A percentile compares a stretch with the other conserved stretches of the same genome.
Conservation (phyloP, 2,113 vertebrate genomes). For the Percina caprodes region DNA sequence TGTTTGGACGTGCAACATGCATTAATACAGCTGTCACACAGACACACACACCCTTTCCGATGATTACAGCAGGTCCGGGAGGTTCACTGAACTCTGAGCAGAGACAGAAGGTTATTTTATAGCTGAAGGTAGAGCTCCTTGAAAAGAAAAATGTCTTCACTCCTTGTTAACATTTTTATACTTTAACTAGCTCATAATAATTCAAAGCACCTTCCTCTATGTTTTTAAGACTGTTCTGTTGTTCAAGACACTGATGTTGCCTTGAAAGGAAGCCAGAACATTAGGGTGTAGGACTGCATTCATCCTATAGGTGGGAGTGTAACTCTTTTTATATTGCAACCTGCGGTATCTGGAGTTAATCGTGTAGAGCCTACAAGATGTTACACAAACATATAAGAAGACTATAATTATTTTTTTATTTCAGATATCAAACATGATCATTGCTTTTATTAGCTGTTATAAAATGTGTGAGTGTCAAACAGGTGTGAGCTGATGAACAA, state of each 20-base stretch:
- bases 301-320: slow-evolving; percentile 73
- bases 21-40: slow-evolving; percentile 79
- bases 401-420: slow-evolving; percentile 21
- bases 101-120: slow-evolving; percentile 14
- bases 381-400: slow-evolving; percentile 5
- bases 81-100: slow-evolving; percentile 61
- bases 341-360: not conserved
- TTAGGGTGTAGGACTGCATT: slow-evolving; percentile 27
- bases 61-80: slow-evolving; percentile 79
- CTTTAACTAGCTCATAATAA: not conserved
- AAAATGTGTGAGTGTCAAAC: slow-evolving; percentile 28
- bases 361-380: not conserved
- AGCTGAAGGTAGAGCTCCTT: not conserved
- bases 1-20: slow-evolving; percentile 70
- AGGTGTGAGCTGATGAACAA: slow-evolving; percentile 19
- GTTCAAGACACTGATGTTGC: not conserved
- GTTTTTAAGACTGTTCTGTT: not conserved
- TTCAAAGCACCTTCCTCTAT: not conserved
- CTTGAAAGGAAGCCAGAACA: not conserved
- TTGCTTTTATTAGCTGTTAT: slow-evolving; percentile 45
- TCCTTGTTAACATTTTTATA: not conserved
- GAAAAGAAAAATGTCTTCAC: not conserved
- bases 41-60: slow-evolving; percentile 84
- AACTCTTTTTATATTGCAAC: slow-evolving; percentile 41
- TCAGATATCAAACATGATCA: slow-evolving; percentile 35